These are phyloP conservation scores for Psix sp. DNA, from an alignment of 1,140 invertebrate genomes.

Conservation along the genomic window DNA sequence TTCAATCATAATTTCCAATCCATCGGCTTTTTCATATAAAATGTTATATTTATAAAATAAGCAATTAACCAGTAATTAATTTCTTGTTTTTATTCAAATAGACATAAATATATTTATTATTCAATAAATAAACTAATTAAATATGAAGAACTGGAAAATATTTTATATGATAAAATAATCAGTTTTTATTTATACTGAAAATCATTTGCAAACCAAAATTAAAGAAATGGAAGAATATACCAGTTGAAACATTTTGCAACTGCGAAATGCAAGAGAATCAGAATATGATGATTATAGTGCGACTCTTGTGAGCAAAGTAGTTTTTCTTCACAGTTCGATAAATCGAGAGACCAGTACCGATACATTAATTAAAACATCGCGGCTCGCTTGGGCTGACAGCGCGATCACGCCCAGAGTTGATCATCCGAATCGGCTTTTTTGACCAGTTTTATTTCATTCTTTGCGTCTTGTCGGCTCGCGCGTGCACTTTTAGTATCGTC, in stretches of 20 bases:
- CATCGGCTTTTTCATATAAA: too few species aligned
- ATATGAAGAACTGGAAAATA: too few species aligned
- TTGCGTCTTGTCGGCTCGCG: conserved; percentile 27
- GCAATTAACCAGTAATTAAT: too few species aligned
- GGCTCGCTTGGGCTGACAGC: conserved; percentile 55
- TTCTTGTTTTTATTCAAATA: too few species aligned
- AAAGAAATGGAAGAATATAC: conserved; percentile 15
- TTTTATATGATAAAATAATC: too few species aligned
- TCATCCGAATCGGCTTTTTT: conserved; percentile 58
- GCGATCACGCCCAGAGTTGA: conserved; percentile 60
- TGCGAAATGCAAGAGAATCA: conserved; percentile 24
- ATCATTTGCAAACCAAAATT: conserved; percentile 17
- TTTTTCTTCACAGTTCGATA: conserved; percentile 61
- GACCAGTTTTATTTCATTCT: conserved; percentile 50
- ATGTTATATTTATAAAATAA: too few species aligned
- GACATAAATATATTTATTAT: too few species aligned
- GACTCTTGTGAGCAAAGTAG: conserved; percentile 56
- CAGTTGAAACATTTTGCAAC: conserved; percentile 22
- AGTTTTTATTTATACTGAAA: too few species aligned
- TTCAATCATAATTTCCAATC: too few species aligned
- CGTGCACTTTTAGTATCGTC: conserved; percentile 38
- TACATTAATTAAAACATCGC: conserved; percentile 65
- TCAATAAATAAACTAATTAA: too few species aligned
- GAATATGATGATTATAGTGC: conserved; percentile 56
- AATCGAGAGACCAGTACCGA: conserved; percentile 58